Conservation (phyloP, 2,797 vertebrate genomes). For the Fratercula arctica region DNA sequence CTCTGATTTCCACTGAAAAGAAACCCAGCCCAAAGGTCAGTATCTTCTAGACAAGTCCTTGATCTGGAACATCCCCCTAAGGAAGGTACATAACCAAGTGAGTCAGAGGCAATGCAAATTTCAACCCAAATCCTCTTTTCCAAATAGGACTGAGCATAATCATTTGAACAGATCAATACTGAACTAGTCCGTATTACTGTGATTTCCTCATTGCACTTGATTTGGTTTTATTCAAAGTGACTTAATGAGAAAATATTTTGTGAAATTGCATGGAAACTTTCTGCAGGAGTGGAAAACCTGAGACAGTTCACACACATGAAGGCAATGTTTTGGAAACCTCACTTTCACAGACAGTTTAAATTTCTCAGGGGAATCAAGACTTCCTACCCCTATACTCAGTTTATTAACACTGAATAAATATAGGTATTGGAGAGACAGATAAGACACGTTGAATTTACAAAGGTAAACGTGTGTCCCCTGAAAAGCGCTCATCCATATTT, state of each 20-base stretch:
- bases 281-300: background rate
- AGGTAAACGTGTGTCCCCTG: background rate
- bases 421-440: background rate
- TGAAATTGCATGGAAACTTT: background rate
- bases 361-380: background rate
- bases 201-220: background rate
- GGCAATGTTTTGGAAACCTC: background rate
- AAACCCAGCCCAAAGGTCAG: background rate
- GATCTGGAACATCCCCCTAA: background rate
- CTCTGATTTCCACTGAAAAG: background rate
- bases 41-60: background rate
- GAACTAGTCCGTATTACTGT: background rate
- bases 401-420: background rate
- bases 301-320: accelerated
- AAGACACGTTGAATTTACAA: background rate
- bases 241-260: background rate
- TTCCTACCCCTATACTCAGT: background rate
- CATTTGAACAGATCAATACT: background rate
- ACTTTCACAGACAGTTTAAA: background rate
- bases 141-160: background rate
- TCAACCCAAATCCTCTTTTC: background rate
- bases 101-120: background rate
- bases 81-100: background rate
- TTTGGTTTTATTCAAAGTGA: background rate
- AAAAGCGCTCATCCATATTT: background rate